phyloP scores from a whole-genome alignment of 1,140 invertebrate species.

The Zaprionus davidi region DNA sequence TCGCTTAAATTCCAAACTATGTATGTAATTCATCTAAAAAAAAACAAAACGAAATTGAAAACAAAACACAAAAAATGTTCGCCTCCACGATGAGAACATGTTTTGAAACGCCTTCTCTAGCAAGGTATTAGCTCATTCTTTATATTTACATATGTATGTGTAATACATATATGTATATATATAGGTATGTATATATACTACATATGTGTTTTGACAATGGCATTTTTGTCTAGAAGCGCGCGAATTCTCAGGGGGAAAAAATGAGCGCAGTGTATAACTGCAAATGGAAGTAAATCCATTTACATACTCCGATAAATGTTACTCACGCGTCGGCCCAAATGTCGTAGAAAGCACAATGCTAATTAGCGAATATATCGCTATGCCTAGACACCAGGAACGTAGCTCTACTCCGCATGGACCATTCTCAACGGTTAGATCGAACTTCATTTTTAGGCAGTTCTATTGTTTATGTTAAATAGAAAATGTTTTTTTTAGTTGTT shows the following conservation, averaged over 20 bases:
- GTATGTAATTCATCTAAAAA: slow-evolving; percentile 14
- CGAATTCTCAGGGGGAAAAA: not conserved
- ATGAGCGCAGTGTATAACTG: not conserved
- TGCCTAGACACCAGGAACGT: slow-evolving; percentile 64
- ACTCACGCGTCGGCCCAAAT: slow-evolving; percentile 51
- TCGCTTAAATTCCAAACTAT: slow-evolving; percentile 34
- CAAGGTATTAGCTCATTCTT: slow-evolving; percentile 61
- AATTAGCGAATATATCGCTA: slow-evolving; percentile 56
- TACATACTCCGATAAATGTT: slow-evolving; percentile 38
- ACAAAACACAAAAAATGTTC: slow-evolving; percentile 20
- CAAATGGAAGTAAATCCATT: slow-evolving; percentile 7
- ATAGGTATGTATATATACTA: not conserved
- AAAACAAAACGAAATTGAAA: slow-evolving; percentile 20
- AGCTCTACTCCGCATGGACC: slow-evolving; percentile 60
- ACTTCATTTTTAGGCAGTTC: slow-evolving; percentile 54
- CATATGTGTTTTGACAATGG: slow-evolving; percentile 13
- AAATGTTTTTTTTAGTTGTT: not conserved
- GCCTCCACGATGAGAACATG: slow-evolving; percentile 34
- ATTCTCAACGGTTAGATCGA: slow-evolving; percentile 59
- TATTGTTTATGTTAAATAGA: slow-evolving; percentile 1
- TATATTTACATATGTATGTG: slow-evolving; percentile 39
- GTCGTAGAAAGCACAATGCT: slow-evolving; percentile 30
- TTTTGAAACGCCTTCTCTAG: slow-evolving; percentile 42
- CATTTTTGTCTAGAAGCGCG: not conserved
- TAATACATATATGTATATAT: slow-evolving; percentile 7